Conservation (phyloP, 2,888 invertebrate genomes). For the Pogonocherus hispidulus region DNA sequence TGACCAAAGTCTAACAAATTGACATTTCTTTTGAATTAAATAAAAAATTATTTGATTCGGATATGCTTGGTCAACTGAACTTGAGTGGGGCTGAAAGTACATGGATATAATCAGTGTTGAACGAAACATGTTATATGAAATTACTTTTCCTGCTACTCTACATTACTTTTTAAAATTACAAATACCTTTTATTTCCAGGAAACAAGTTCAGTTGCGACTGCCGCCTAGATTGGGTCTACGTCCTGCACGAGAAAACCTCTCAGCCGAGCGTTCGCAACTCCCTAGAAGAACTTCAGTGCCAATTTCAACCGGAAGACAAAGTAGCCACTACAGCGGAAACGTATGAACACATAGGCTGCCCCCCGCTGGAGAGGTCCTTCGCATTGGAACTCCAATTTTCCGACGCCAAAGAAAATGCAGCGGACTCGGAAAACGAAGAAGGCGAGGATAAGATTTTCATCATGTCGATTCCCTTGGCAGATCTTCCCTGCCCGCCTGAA, state of each 20-base stretch:
- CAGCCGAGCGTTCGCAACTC: conserved; percentile 78
- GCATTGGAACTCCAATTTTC: conserved; percentile 33
- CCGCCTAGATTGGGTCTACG: conserved; percentile 85
- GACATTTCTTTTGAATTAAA: no score
- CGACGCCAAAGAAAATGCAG: conserved; percentile 47
- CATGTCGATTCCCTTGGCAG: conserved; percentile 56
- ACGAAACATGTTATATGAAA: no score
- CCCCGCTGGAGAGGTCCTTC: conserved; percentile 26
- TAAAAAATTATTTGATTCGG: no score
- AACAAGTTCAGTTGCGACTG: conserved; percentile 89
- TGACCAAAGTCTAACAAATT: no score
- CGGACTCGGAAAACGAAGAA: conserved; percentile 52
- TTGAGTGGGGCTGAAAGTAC: no score
- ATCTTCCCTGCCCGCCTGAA: conserved; percentile 66
- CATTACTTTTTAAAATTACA: no score
- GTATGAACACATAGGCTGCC: conserved; percentile 38
- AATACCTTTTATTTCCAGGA: conserved; percentile 72
- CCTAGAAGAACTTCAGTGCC: conserved; percentile 80
- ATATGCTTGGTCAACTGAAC: no score
- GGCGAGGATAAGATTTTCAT: conserved; percentile 37
- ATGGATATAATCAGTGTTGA: no score
- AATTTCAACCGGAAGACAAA: conserved; percentile 69
- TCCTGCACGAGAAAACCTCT: conserved; percentile 81
- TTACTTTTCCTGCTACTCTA: no score
- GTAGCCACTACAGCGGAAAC: conserved; percentile 36